Evolutionary conservation across 2,888 invertebrate genomes (phyloP).

Genomic region (Palloptera scutellata): DNA sequence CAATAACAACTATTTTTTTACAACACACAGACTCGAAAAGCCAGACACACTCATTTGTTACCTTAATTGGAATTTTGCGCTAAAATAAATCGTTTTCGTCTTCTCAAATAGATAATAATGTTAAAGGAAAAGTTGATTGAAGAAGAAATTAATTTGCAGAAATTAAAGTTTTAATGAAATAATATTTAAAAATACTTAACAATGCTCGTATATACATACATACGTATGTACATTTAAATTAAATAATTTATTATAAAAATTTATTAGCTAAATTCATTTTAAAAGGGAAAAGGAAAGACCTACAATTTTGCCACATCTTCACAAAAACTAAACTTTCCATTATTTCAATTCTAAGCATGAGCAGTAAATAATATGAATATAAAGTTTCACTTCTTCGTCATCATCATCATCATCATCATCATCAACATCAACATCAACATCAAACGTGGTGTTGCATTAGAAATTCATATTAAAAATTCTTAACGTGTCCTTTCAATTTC

Average conservation of each 20-base stretch:
- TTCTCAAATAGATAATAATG: too few species aligned
- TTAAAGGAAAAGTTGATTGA: too few species aligned
- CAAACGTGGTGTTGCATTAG: conserved; percentile 19
- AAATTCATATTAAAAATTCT: conserved; percentile 42
- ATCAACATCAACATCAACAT: background rate
- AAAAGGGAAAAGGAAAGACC: too few species aligned
- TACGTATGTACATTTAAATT: too few species aligned
- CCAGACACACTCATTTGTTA: conserved; percentile 37
- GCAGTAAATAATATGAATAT: too few species aligned
- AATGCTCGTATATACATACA: too few species aligned
- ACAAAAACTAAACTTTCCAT: background rate
- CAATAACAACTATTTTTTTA: background rate
- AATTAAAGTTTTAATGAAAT: conserved; percentile 6
- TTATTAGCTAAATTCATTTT: too few species aligned
- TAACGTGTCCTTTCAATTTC: conserved; percentile 46
- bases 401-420: conserved; percentile 3
- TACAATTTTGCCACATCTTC: background rate
- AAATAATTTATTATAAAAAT: too few species aligned
- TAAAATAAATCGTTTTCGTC: conserved; percentile 14
- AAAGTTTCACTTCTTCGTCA: background rate
- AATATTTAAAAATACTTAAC: too few species aligned
- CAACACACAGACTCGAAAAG: background rate
- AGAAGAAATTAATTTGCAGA: conserved; percentile 24
- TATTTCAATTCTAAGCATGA: too few species aligned
- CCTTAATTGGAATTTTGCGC: conserved; percentile 36